phyloP scores from a whole-genome alignment of 92 coral and sea anemone genomes.

The Phenganax marumi region DNA sequence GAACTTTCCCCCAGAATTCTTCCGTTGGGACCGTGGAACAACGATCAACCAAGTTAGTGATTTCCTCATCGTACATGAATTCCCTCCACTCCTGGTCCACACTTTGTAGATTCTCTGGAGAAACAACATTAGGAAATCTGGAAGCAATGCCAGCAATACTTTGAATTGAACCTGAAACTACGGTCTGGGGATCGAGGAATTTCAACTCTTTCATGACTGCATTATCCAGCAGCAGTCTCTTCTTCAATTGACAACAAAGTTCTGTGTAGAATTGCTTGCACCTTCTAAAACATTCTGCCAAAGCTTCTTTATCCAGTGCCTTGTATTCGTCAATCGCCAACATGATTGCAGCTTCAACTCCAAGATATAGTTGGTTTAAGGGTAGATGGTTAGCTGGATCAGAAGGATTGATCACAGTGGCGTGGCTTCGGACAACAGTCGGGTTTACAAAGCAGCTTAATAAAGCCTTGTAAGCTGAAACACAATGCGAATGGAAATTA shows the following conservation, averaged over 20 bases:
- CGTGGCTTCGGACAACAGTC: neutral
- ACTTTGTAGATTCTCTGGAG: conserved; percentile 30
- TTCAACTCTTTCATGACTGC: conserved; percentile 6
- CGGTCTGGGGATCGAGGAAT: conserved; percentile 34
- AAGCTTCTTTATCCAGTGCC: conserved; percentile 26
- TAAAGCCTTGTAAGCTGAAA: conserved; percentile 27
- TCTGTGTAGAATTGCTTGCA: conserved; percentile 2
- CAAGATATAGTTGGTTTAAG: conserved; percentile 19
- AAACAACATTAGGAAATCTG: conserved; percentile 31
- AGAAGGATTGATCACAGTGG: conserved; percentile 26
- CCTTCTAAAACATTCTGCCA: conserved; percentile 1
- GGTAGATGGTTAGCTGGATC: conserved; percentile 29
- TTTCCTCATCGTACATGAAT: conserved; percentile 13
- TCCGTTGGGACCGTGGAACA: conserved; percentile 14
- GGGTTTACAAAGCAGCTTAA: conserved; percentile 35
- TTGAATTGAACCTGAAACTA: conserved; percentile 14
- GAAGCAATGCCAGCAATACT: conserved; percentile 30
- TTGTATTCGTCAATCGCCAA: conserved; percentile 25
- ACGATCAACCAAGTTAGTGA: conserved; percentile 8
- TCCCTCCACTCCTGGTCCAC: conserved; percentile 28
- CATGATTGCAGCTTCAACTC: conserved; percentile 16
- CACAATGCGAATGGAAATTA: conserved; percentile 20
- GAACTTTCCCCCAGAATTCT: conserved; percentile 23
- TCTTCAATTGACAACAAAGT: conserved; percentile 18
- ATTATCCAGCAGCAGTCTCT: neutral